A percentile compares a stretch with the other conserved stretches of the same genome.
Conservation (phyloP, 2,113 vertebrate genomes). For the Lophotis ruficrista region DNA sequence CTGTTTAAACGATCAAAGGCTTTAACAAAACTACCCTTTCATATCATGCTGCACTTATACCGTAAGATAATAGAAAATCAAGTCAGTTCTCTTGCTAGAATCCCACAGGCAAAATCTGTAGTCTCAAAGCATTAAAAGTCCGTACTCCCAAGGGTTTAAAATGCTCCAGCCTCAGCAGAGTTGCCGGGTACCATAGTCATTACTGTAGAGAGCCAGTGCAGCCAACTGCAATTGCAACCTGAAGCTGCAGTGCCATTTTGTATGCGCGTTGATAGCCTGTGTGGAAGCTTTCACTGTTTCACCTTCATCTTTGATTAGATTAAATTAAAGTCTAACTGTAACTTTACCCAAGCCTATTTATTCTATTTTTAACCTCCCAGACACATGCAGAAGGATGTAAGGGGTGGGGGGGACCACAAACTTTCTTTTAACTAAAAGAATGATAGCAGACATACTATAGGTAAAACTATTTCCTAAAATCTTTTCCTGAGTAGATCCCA, state of each 20-base stretch:
- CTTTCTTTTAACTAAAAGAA: not conserved
- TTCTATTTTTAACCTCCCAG: conserved; percentile 5
- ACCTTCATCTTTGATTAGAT: conserved; percentile 8
- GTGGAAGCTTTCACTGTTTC: not conserved
- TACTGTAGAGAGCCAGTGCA: not conserved
- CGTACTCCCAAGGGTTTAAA: not conserved
- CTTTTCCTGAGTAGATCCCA: not conserved
- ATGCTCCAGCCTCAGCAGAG: not conserved
- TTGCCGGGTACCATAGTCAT: not conserved
- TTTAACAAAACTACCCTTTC: not conserved
- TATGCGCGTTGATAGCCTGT: not conserved
- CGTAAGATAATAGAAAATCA: not conserved
- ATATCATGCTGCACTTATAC: not conserved
- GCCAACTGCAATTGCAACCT: not conserved
- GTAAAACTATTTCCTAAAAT: not conserved
- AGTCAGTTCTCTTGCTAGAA: not conserved
- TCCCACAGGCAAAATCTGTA: not conserved
- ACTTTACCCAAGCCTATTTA: not conserved
- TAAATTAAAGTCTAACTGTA: not conserved
- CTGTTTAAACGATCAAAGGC: not conserved
- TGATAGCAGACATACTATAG: not conserved
- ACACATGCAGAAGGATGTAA: accelerated
- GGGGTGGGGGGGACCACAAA: not conserved
- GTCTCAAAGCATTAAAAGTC: not conserved
- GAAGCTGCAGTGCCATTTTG: not conserved